phyloP scores from a whole-genome alignment of 2,888 invertebrate species.

The Ornithoptera priamus region DNA sequence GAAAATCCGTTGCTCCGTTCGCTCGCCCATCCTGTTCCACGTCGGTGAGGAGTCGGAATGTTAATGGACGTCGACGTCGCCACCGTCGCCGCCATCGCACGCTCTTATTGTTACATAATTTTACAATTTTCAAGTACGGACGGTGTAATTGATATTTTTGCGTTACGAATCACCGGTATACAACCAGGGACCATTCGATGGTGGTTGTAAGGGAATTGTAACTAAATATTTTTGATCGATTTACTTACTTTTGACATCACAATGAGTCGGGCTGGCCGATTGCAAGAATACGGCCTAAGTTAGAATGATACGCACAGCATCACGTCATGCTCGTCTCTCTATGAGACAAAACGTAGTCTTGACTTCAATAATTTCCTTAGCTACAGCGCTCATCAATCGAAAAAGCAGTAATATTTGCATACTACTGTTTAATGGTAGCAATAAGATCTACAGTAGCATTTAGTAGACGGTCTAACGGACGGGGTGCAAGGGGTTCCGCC shows the following conservation, averaged over 20 bases:
- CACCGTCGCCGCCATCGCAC: neutral
- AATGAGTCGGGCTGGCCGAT: no score
- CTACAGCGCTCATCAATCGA: no score
- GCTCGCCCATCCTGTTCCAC: constrained; percentile 38
- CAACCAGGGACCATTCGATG: neutral
- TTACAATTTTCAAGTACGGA: neutral
- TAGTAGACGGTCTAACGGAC: no score
- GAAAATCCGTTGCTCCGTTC: constrained; percentile 12
- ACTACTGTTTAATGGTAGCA: no score
- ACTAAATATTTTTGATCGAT: neutral
- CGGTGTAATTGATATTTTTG: neutral
- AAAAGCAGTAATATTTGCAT: no score
- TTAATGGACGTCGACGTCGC: constrained; percentile 26
- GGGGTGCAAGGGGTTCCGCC: no score
- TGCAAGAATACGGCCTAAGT: no score
- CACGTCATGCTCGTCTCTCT: no score
- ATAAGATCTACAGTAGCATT: no score
- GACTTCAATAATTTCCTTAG: no score
- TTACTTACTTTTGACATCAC: neutral
- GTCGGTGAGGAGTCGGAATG: constrained; percentile 34
- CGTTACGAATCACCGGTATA: neutral
- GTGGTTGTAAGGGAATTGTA: neutral
- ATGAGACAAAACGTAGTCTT: no score
- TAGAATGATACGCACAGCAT: no score
- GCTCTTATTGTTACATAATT: neutral